Evolutionary conservation across 1,140 invertebrate genomes (phyloP).

Genomic region (Rhizoglyphus robini): DNA sequence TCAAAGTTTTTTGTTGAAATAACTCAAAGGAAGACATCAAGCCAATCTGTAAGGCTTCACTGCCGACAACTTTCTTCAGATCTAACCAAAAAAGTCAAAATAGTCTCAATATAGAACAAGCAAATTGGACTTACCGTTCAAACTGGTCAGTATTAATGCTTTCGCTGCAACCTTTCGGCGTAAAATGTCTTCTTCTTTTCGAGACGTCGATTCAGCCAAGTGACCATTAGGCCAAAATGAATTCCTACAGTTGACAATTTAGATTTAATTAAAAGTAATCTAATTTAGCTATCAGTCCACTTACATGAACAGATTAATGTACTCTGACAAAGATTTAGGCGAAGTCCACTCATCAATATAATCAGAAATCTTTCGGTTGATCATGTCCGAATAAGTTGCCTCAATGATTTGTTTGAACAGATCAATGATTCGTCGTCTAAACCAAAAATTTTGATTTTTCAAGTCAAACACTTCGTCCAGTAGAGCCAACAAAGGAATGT

Average conservation of each 20-base stretch:
- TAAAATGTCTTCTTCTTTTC: slow-evolving; percentile 56
- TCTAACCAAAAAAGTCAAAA: slow-evolving; percentile 42
- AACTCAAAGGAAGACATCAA: slow-evolving; percentile 73
- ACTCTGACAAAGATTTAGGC: slow-evolving; percentile 73
- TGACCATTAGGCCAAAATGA: slow-evolving; percentile 63
- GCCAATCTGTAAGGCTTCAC: slow-evolving; percentile 71
- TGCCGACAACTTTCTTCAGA: slow-evolving; percentile 75
- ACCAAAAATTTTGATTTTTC: slow-evolving; percentile 71
- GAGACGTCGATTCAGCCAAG: slow-evolving; percentile 44
- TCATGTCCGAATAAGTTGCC: slow-evolving; percentile 43
- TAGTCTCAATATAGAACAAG: slow-evolving; percentile 1
- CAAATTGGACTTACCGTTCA: slow-evolving; percentile 45
- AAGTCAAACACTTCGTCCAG: slow-evolving; percentile 87
- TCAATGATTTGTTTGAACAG: slow-evolving; percentile 60
- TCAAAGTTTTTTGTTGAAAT: slow-evolving; percentile 66
- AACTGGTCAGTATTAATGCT: slow-evolving; percentile 59
- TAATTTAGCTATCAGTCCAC: slow-evolving; percentile 28
- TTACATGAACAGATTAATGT: slow-evolving; percentile 71
- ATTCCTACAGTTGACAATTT: slow-evolving; percentile 46
- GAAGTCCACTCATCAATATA: slow-evolving; percentile 77
- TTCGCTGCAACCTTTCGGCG: slow-evolving; percentile 71
- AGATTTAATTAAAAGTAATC: slow-evolving; percentile 15
- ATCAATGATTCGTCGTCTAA: slow-evolving; percentile 61
- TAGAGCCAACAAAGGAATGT: slow-evolving; percentile 67
- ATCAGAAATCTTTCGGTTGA: slow-evolving; percentile 64